Conservation (phyloP, 2,888 invertebrate genomes). For the Pasiphila rectangulata region DNA sequence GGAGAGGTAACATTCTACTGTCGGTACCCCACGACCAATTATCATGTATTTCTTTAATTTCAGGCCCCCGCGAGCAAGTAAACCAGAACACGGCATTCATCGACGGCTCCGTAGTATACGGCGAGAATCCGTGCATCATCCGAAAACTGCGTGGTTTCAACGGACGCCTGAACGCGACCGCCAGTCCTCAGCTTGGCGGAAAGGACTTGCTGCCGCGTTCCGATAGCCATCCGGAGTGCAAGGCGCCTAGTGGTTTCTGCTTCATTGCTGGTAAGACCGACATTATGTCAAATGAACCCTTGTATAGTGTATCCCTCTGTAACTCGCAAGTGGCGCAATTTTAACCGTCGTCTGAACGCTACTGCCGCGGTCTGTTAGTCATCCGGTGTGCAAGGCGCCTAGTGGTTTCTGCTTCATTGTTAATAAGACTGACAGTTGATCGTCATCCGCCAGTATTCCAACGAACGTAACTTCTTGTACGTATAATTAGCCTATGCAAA, state of each 20-base stretch:
- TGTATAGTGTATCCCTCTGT: no score
- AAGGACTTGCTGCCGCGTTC: conserved; percentile 91
- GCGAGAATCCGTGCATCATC: conserved; percentile 91
- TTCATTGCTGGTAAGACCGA: conserved; percentile 87
- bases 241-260: conserved; percentile 90
- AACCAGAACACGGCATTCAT: conserved; percentile 96
- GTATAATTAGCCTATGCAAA: no score
- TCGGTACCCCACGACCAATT: no score
- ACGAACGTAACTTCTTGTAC: no score
- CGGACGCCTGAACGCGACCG: conserved; percentile 90
- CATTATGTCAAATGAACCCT: not conserved
- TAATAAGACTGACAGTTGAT: no score
- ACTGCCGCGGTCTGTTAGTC: not conserved
- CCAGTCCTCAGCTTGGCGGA: conserved; percentile 83
- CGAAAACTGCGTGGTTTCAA: conserved; percentile 88
- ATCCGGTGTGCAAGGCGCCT: not conserved
- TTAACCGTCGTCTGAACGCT: not conserved
- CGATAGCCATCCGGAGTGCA: conserved; percentile 91
- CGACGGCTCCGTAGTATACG: conserved; percentile 93
- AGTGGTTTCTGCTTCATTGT: no score
- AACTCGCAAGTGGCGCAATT: not conserved
- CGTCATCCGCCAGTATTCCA: no score
- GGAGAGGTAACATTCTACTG: no score
- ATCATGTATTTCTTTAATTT: not conserved
- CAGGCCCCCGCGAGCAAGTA: conserved; percentile 93